Evolutionary conservation across 2,797 vertebrate genomes (phyloP), one percentile per base, ranked within the genome.

Genomic region (Cirrhinus mrigala): DNA sequence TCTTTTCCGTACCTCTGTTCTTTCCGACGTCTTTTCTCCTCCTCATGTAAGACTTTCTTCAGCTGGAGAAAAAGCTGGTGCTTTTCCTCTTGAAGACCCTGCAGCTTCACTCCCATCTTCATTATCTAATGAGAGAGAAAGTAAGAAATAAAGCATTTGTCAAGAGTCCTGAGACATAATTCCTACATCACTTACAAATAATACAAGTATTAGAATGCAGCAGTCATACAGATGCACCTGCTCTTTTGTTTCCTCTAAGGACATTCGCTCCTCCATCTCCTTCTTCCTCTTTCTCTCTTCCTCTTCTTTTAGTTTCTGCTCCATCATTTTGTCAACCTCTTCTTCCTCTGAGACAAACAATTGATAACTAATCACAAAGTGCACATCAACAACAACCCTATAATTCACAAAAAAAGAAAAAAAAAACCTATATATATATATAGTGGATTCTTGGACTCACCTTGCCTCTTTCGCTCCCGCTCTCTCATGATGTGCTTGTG

Each of bases 291-390:
- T 93, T 83, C 96, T 92, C 87, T 96, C 95, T 75, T 96, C 95
- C 83, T 96, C 96, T 62, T 96, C 96, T 52, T 94, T 95, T 90
- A 96, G 92, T 81, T 96, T 96, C 92, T 96, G 96, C 84, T 96
- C 96, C 96, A 96, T 96, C 95, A 96, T 96, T 88, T 96, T 96
- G 89, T 96, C 96, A 86, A 96, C 96, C 87, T 96, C 96, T 88
- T 96, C 96, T 84, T 96, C 96, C 92, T 96, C 96, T 96, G 91
- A 14, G 56, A 81, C 20, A 71, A 44, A 56, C 14, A 77, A 79
- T 24, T 24, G 24, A 75, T 40, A 77, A 33, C 24, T 10, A 3
- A 29, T 50, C 40, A 75, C 15, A 83, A 50, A 48, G 10, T 16
- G 14, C 37, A 60, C 27, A 44, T 40, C 20, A 29, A 4, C 20